phyloP scores from a whole-genome alignment of 2,888 invertebrate species.

The Netelia inedita region DNA sequence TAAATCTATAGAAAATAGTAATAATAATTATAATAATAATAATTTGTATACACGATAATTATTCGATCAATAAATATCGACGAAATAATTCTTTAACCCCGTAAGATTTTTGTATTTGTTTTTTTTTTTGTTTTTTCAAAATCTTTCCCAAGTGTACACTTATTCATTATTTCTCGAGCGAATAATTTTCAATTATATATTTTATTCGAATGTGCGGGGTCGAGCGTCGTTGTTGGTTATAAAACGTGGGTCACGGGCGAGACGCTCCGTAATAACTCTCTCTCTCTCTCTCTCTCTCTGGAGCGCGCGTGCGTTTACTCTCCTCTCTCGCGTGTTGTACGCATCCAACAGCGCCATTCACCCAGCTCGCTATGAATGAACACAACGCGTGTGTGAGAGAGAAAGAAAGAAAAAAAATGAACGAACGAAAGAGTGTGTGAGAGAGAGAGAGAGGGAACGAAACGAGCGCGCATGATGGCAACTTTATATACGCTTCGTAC shows the following conservation, averaged over 20 bases:
- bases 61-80: too few relatives aligned
- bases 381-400: constrained; percentile 55
- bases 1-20: too few relatives aligned
- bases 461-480: constrained; percentile 74
- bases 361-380: constrained; percentile 82
- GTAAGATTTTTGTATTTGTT: too few relatives aligned
- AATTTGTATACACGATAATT: too few relatives aligned
- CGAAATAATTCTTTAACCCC: too few relatives aligned
- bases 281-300: constrained; percentile 33
- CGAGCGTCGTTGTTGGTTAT: constrained; percentile 9
- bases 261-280: constrained; percentile 40
- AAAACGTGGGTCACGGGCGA: constrained; percentile 41
- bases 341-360: constrained; percentile 67
- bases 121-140: too few relatives aligned
- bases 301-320: constrained; percentile 69
- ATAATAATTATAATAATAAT: too few relatives aligned
- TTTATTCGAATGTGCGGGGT: not conserved
- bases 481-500: constrained; percentile 75
- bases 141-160: too few relatives aligned
- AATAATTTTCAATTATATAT: constrained; percentile 11
- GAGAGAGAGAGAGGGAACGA: constrained; percentile 34
- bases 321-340: constrained; percentile 64
- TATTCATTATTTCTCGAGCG: not conserved
- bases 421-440: not conserved
- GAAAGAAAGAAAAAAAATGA: not conserved